phyloP scores from a whole-genome alignment of 2,113 vertebrate genomes.

The Hyperopisus bebe region DNA sequence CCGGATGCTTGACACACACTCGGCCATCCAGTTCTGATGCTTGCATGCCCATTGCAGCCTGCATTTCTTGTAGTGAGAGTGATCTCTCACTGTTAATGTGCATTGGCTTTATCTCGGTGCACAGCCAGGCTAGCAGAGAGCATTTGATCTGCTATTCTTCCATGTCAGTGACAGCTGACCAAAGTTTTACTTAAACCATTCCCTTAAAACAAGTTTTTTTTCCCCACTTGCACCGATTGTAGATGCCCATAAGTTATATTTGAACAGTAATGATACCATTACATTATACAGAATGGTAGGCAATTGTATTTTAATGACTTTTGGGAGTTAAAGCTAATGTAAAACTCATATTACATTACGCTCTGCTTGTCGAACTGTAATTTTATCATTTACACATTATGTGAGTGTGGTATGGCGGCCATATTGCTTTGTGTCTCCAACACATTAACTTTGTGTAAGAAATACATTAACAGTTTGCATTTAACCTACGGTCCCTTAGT shows the following conservation, averaged over 20 bases:
- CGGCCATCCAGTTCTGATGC: not conserved
- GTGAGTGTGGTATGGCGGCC: not conserved
- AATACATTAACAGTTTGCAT: not conserved
- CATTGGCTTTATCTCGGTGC: not conserved
- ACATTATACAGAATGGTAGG: not conserved
- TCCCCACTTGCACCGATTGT: not conserved
- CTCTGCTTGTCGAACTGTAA: not conserved
- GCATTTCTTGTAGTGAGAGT: not conserved
- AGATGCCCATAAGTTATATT: not conserved
- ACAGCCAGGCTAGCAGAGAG: not conserved
- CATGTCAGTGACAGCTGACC: not conserved
- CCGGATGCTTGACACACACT: not conserved
- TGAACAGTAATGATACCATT: not conserved
- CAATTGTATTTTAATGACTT: conserved; percentile 11
- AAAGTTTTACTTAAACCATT: not conserved
- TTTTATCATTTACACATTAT: conserved; percentile 10
- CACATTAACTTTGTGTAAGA: not conserved
- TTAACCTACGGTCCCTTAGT: not conserved
- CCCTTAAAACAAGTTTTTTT: not conserved
- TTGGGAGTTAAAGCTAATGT: not conserved
- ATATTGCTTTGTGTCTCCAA: not conserved
- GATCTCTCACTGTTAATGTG: not conserved
- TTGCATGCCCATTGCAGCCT: not conserved
- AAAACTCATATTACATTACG: not conserved
- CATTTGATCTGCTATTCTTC: not conserved